phyloP scores from a whole-genome alignment of 2,888 invertebrate genomes.

The Morpho helenor region DNA sequence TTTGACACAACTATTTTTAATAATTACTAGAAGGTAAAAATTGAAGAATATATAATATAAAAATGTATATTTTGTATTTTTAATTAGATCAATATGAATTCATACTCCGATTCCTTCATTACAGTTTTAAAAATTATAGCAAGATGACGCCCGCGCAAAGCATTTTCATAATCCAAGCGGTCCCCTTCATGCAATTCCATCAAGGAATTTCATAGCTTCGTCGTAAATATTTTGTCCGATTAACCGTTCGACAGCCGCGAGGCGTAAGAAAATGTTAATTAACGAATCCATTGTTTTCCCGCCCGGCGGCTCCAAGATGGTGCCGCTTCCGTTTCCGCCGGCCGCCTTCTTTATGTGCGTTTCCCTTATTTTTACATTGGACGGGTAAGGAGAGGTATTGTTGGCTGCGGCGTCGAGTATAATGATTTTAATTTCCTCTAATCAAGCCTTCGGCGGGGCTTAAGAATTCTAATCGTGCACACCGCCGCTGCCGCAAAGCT shows the following conservation, averaged over 20 bases:
- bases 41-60: too few species aligned
- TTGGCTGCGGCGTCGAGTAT: conserved; percentile 67
- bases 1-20: too few species aligned
- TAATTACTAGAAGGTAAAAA: too few species aligned
- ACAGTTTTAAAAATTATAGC: not conserved
- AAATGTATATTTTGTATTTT: too few species aligned
- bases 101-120: too few species aligned
- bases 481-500: conserved; percentile 51
- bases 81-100: too few species aligned
- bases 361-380: conserved; percentile 75
- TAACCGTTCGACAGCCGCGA: conserved; percentile 80
- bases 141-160: conserved; percentile 16
- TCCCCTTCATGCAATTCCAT: conserved; percentile 51
- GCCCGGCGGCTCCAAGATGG: conserved; percentile 81
- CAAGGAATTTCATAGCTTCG: conserved; percentile 67
- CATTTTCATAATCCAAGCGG: conserved; percentile 29
- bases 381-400: conserved; percentile 63
- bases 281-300: conserved; percentile 87
- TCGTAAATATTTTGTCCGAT: conserved; percentile 80
- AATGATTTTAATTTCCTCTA: conserved; percentile 80
- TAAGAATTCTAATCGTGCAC: conserved; percentile 79
- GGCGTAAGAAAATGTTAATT: conserved; percentile 88
- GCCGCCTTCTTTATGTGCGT: conserved; percentile 76
- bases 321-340: conserved; percentile 78
- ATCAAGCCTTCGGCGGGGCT: conserved; percentile 77